Percentiles rank a stretch among this genome's conserved stretches.
Conservation (phyloP, 2,113 vertebrate genomes). For the Rhynchopsitta pachyrhyncha region DNA sequence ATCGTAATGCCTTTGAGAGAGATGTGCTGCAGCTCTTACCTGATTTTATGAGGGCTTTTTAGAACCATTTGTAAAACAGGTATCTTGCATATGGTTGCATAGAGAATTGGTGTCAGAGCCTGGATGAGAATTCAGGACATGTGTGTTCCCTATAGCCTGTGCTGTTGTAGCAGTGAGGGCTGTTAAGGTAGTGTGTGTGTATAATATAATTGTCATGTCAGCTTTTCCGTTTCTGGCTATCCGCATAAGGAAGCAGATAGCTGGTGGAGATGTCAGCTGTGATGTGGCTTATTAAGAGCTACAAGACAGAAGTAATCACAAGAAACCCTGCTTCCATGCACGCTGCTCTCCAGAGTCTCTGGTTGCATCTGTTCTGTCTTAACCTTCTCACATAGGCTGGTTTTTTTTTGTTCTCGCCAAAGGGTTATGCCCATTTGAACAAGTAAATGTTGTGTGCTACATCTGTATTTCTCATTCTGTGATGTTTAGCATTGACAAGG, state of each 20-base stretch:
- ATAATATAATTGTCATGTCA: not conserved
- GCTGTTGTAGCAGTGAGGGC: not conserved
- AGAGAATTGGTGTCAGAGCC: not conserved
- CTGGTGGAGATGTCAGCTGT: constrained; percentile 32
- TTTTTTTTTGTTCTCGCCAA: not conserved
- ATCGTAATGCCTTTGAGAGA: fast-evolving
- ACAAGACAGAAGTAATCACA: constrained; percentile 17
- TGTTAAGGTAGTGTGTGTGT: not conserved
- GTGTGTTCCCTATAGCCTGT: not conserved
- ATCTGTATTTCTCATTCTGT: not conserved
- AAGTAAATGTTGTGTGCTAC: not conserved
- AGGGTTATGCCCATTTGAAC: not conserved
- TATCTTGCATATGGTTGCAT: fast-evolving
- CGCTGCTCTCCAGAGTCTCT: not conserved
- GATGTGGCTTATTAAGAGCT: constrained; percentile 25
- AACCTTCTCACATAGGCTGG: not conserved
- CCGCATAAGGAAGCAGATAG: not conserved
- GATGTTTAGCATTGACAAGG: not conserved
- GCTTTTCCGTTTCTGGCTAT: constrained; percentile 16
- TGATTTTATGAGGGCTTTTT: not conserved
- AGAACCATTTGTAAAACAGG: not conserved
- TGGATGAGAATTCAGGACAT: not conserved
- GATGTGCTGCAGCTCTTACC: not conserved
- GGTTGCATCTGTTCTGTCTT: not conserved
- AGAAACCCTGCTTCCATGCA: not conserved